Percentiles rank a stretch among this genome's conserved stretches.
These are phyloP conservation scores for Lepilemur ruficaudatus DNA, from an alignment of 2,797 vertebrate genomes.

Conservation along the genomic window DNA sequence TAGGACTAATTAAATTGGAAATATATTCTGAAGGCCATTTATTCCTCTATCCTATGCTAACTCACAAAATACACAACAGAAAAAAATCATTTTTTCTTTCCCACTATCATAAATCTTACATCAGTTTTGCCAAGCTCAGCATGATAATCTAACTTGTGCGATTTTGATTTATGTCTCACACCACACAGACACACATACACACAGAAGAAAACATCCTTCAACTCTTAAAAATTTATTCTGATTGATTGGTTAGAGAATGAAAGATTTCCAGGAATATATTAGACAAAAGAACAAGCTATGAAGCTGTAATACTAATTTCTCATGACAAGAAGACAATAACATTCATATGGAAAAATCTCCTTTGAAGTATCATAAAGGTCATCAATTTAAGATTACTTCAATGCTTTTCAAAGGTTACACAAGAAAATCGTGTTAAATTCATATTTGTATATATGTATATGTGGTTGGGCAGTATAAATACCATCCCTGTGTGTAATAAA, in stretches of 20 bases:
- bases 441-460: not conserved
- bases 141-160: conserved; percentile 5
- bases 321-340: not conserved
- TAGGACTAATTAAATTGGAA: not conserved
- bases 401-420: not conserved
- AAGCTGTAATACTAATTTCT: not conserved
- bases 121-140: not conserved
- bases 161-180: not conserved
- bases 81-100: not conserved
- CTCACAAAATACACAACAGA: not conserved
- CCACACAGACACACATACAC: not conserved
- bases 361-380: not conserved
- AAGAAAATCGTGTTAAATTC: not conserved
- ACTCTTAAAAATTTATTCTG: conserved; percentile 2
- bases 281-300: not conserved
- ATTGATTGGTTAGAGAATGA: conserved; percentile 42
- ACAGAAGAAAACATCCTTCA: not conserved
- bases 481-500: not conserved
- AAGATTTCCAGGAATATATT: conserved; percentile 10
- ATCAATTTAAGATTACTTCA: not conserved
- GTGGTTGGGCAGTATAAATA: not conserved
- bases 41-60: not conserved
- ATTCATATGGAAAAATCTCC: not conserved
- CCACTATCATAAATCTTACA: conserved; percentile 24
- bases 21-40: not conserved